phyloP scores from a whole-genome alignment of 2,113 vertebrate species.

The Alethe diademata region DNA sequence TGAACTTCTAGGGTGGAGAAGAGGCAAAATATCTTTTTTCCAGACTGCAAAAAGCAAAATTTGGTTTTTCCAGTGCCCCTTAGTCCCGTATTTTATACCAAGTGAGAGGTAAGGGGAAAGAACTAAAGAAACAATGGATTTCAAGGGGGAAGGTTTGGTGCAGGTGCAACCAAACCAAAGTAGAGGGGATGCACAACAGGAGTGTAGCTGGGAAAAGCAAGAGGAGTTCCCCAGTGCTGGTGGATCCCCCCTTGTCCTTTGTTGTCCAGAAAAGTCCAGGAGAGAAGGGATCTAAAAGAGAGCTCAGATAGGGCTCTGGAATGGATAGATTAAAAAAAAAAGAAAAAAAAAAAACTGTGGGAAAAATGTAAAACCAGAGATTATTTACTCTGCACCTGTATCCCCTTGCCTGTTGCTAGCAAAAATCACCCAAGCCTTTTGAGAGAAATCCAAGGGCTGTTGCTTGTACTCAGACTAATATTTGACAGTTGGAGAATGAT shows the following conservation, averaged over 20 bases:
- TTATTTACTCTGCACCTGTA: background rate
- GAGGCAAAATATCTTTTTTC: background rate
- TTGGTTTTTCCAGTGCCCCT: background rate
- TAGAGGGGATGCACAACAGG: background rate
- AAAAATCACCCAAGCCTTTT: background rate
- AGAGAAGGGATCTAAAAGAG: background rate
- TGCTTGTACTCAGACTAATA: background rate
- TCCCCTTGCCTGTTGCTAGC: background rate
- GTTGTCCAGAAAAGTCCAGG: background rate
- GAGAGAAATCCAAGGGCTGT: background rate
- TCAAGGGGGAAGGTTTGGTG: background rate
- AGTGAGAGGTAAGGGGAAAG: background rate
- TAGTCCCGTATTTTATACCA: background rate
- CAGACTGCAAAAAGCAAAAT: background rate
- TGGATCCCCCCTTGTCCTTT: background rate
- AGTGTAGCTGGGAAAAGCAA: background rate
- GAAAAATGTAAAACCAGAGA: background rate
- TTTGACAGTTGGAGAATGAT: conserved; percentile 24
- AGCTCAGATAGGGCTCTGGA: background rate
- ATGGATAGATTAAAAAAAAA: background rate
- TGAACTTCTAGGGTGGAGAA: background rate
- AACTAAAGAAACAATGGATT: background rate
- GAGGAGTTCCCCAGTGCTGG: background rate
- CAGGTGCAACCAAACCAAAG: background rate
- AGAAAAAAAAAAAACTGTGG: background rate